Evolutionary conservation across 2,797 vertebrate species (phyloP).

Genomic region (Galagoides demidoff): DNA sequence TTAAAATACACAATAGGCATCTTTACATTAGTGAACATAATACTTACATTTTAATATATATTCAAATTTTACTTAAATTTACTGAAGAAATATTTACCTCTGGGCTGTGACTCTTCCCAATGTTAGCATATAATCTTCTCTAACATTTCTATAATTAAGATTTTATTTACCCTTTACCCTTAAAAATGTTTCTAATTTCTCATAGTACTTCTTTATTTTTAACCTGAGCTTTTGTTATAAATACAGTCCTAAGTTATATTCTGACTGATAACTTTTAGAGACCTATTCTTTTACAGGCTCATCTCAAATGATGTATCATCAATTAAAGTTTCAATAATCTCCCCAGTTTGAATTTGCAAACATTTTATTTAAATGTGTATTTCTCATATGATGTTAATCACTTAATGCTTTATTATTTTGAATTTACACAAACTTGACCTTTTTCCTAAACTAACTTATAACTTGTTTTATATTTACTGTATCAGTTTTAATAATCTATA

Average conservation of each 20-base stretch:
- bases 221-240: conserved; percentile 6
- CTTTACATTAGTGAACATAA: not conserved
- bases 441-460: not conserved
- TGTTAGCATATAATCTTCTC: not conserved
- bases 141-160: conserved; percentile 16
- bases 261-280: not conserved
- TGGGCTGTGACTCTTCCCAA: not conserved
- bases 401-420: not conserved
- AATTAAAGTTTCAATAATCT: not conserved
- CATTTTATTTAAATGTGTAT: not conserved
- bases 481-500: conserved; percentile 33
- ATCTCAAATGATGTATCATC: not conserved
- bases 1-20: not conserved
- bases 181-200: conserved; percentile 28
- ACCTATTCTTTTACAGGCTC: not conserved
- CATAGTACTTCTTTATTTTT: conserved; percentile 7
- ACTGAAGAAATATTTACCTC: conserved; percentile 17
- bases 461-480: conserved; percentile 3
- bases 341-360: not conserved
- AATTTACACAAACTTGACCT: not conserved
- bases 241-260: conserved; percentile 4
- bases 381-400: not conserved
- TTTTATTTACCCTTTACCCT: not conserved
- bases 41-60: not conserved
- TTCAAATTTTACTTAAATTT: conserved; percentile 38